Percentiles rank a stretch among this genome's conserved stretches.
Evolutionary conservation across 1,140 invertebrate species (phyloP).

Genomic region (Sitobion miscanthi): DNA sequence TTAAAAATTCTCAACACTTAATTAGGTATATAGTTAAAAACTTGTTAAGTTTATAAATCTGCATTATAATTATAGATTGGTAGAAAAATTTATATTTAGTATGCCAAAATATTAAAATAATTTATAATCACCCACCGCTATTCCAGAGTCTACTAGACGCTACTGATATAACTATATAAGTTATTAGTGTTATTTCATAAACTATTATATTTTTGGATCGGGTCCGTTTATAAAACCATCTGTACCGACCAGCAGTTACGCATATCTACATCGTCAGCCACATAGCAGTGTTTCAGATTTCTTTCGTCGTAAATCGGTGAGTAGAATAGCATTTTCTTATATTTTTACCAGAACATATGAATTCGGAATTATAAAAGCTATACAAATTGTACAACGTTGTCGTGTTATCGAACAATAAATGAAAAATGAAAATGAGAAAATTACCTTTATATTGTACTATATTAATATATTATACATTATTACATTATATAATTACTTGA

Average conservation of each 20-base stretch:
- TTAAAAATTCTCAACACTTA: not conserved
- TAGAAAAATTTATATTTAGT: not conserved
- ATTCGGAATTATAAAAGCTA: not conserved
- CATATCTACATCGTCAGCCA: constrained; percentile 27
- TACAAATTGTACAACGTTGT: not conserved
- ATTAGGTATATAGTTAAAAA: not conserved
- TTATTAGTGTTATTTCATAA: not conserved
- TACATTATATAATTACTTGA: not conserved
- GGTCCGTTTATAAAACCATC: constrained; percentile 47
- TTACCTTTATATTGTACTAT: no score
- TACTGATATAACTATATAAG: not conserved
- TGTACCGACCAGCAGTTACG: not conserved
- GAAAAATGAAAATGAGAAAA: no score
- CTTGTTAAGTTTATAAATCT: not conserved
- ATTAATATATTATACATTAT: not conserved
- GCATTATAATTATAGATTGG: not conserved
- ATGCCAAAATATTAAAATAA: constrained; percentile 9
- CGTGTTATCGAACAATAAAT: no score
- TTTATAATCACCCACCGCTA: not conserved
- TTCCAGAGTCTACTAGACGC: not conserved
- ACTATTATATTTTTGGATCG: constrained; percentile 44
- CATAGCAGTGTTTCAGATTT: not conserved
- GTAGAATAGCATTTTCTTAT: not conserved
- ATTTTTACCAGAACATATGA: not conserved
- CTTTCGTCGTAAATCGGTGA: constrained; percentile 19